Percentiles rank a stretch among this genome's conserved stretches.
Conservation (phyloP, 1,140 invertebrate species). For the Helicoverpa zea region DNA sequence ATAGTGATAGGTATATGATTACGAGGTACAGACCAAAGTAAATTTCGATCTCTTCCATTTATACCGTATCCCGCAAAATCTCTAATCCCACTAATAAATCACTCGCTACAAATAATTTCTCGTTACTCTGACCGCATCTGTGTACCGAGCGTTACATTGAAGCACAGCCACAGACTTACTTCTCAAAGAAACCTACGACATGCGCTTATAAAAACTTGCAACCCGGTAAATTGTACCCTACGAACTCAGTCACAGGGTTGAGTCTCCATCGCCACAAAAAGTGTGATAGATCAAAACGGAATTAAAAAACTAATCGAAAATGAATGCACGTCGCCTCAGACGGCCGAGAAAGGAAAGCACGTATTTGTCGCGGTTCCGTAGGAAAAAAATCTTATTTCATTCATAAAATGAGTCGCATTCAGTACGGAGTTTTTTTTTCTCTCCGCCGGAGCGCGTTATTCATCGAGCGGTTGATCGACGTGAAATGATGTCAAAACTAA, state of each 20-base stretch:
- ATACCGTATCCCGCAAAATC: conserved; percentile 36
- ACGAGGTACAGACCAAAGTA: background rate
- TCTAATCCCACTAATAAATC: conserved; percentile 57
- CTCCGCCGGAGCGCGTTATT: conserved; percentile 59
- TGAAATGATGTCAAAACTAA: conserved; percentile 79
- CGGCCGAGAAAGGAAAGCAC: conserved; percentile 82
- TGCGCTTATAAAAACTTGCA: conserved; percentile 54
- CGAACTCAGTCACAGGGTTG: conserved; percentile 1
- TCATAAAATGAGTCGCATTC: conserved; percentile 85
- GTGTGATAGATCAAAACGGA: conserved; percentile 61
- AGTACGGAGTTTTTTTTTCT: conserved; percentile 65
- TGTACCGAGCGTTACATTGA: conserved; percentile 71
- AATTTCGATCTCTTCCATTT: conserved; percentile 30
- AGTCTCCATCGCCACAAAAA: conserved; percentile 39
- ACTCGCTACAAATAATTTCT: conserved; percentile 73
- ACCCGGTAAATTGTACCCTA: conserved; percentile 52
- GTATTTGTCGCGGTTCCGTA: conserved; percentile 82
- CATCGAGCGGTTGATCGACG: conserved; percentile 75
- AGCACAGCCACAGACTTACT: conserved; percentile 68
- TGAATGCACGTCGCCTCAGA: conserved; percentile 82
- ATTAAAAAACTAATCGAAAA: conserved; percentile 71
- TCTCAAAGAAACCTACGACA: conserved; percentile 68
- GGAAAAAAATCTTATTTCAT: conserved; percentile 85
- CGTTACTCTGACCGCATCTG: conserved; percentile 77
- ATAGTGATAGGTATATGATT: background rate